Evolutionary conservation across 2,888 invertebrate species (phyloP).

Genomic region (Pristionchus fissidentatus): DNA sequence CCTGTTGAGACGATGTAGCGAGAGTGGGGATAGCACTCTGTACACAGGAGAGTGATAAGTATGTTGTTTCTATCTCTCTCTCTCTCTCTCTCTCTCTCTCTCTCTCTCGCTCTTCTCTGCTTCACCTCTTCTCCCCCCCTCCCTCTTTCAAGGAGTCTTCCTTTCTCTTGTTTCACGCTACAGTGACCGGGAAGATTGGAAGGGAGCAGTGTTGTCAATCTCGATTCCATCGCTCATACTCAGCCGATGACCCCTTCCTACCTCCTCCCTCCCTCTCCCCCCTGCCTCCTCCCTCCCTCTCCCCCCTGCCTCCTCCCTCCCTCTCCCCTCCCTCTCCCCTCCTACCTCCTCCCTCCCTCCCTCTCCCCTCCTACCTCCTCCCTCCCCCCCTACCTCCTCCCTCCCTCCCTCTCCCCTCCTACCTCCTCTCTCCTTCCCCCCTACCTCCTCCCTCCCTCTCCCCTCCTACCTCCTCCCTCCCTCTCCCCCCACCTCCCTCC

Average conservation of each 20-base stretch:
- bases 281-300: background rate
- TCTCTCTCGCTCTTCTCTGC: constrained; percentile 13
- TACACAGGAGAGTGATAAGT: constrained; percentile 39
- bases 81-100: constrained; percentile 16
- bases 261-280: background rate
- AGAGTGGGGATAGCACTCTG: background rate
- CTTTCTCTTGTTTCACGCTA: constrained; percentile 35
- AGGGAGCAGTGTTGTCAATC: background rate
- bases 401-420: constrained; percentile 5
- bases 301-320: background rate
- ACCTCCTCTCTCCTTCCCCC: no score
- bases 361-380: background rate
- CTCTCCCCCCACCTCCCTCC: background rate
- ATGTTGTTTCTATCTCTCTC: constrained; percentile 20
- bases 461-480: background rate
- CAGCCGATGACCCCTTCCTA: background rate
- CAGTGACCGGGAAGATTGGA: constrained; percentile 26
- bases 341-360: background rate
- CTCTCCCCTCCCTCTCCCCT: background rate
- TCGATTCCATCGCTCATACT: background rate
- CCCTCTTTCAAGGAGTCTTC: background rate
- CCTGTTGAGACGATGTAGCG: background rate
- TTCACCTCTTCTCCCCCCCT: background rate
- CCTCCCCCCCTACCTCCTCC: background rate
- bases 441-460: background rate